These are phyloP conservation scores for Cataglyphis cursor DNA, from an alignment of 2,888 invertebrate species.

Conservation along the genomic window DNA sequence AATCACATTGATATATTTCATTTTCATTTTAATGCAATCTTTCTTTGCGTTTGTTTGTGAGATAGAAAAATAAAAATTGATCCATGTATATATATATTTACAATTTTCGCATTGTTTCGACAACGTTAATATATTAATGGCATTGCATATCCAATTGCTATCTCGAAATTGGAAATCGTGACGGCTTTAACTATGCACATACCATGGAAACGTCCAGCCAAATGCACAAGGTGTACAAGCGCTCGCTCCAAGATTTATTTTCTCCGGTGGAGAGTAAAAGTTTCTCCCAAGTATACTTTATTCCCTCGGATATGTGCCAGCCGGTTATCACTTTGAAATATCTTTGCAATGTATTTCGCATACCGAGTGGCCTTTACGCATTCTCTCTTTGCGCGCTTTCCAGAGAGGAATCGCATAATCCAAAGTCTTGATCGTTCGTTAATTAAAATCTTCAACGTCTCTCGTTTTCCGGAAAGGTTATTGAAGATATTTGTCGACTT, in stretches of 20 bases:
- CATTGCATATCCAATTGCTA: slow-evolving; percentile 5
- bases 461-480: slow-evolving; percentile 36
- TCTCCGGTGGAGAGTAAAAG: slow-evolving; percentile 1
- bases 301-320: slow-evolving; percentile 11
- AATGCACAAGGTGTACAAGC: slow-evolving; percentile 16
- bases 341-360: slow-evolving; percentile 37
- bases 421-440: slow-evolving; percentile 25
- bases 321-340: slow-evolving; percentile 40
- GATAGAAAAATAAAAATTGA: neutral
- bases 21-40: neutral
- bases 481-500: slow-evolving; percentile 29
- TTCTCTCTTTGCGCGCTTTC: slow-evolving; percentile 11
- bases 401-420: neutral
- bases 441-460: slow-evolving; percentile 33
- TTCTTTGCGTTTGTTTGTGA: neutral
- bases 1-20: neutral
- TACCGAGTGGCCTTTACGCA: slow-evolving; percentile 15
- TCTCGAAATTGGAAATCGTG: slow-evolving; percentile 29
- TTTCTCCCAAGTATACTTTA: slow-evolving; percentile 21
- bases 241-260: slow-evolving; percentile 28
- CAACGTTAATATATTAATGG: slow-evolving; percentile 11
- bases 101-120: neutral
- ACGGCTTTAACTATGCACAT: slow-evolving; percentile 12
- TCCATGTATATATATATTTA: neutral
- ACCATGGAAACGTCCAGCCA: neutral